A percentile compares a stretch with the other conserved stretches of the same genome.
phyloP scores from a whole-genome alignment of 2,888 invertebrate species.

The Liopterus haemorrhoidalis region DNA sequence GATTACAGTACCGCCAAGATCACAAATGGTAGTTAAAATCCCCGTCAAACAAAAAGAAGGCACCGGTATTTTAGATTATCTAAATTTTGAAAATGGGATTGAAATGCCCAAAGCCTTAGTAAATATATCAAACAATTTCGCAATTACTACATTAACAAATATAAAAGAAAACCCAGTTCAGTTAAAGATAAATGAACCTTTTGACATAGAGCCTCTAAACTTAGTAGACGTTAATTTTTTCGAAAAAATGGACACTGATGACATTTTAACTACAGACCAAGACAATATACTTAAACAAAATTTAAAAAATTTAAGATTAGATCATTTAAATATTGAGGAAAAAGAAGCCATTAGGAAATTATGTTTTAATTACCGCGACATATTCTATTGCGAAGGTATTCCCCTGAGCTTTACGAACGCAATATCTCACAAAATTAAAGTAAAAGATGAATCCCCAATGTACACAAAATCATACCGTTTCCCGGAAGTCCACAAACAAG shows the following conservation, averaged over 20 bases:
- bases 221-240: constrained; percentile 5
- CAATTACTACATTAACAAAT: constrained; percentile 7
- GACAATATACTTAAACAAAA: constrained; percentile 14
- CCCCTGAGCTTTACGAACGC: background rate
- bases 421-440: background rate
- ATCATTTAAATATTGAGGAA: constrained; percentile 13
- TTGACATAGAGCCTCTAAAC: constrained; percentile 11
- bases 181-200: constrained; percentile 5
- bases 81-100: constrained; percentile 4
- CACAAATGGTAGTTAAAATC: constrained; percentile 9
- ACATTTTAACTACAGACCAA: background rate
- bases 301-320: constrained; percentile 13
- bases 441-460: background rate
- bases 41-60: constrained; percentile 12
- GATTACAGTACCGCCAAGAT: constrained; percentile 3
- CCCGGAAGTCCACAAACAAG: constrained; percentile 29
- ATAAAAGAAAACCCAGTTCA: background rate
- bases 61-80: constrained; percentile 7
- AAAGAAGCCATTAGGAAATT: constrained; percentile 9
- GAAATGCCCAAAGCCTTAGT: constrained; percentile 14
- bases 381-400: constrained; percentile 4
- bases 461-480: constrained; percentile 30
- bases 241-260: constrained; percentile 9
- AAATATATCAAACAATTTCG: constrained; percentile 11
- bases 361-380: constrained; percentile 4